Percentiles rank a stretch among this genome's conserved stretches.
Conservation (phyloP, 2,888 invertebrate genomes). For the Orthosia incerta region DNA sequence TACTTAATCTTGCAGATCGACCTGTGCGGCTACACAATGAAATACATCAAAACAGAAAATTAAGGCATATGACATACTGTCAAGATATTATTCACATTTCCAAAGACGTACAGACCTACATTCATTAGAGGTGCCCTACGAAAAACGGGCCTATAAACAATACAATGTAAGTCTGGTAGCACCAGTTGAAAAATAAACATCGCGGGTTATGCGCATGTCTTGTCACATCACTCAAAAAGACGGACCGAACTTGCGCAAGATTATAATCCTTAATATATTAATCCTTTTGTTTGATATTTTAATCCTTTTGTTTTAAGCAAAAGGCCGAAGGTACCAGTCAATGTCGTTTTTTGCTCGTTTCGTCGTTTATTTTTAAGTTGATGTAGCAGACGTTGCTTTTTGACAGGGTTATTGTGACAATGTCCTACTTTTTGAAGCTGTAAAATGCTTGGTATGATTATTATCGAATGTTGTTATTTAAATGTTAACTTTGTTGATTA, state of each 20-base stretch:
- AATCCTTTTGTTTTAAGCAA: slow-evolving; percentile 40
- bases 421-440: slow-evolving; percentile 21
- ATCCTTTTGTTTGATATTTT: slow-evolving; percentile 39
- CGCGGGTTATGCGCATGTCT: slow-evolving; percentile 1
- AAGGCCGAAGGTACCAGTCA: slow-evolving; percentile 31
- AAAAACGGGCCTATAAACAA: too few relatives aligned
- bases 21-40: too few relatives aligned
- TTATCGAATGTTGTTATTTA: background rate
- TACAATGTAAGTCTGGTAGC: background rate
- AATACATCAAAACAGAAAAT: too few relatives aligned
- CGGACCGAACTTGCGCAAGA: slow-evolving; percentile 15
- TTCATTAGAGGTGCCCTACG: too few relatives aligned
- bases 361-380: slow-evolving; percentile 12
- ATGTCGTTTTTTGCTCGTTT: slow-evolving; percentile 44
- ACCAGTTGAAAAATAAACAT: slow-evolving; percentile 24
- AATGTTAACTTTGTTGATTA: background rate
- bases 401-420: slow-evolving; percentile 20
- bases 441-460: background rate
- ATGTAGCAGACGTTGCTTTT: slow-evolving; percentile 21
- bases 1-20: too few relatives aligned
- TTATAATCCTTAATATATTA: slow-evolving; percentile 7
- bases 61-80: too few relatives aligned
- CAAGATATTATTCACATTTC: too few relatives aligned
- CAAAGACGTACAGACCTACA: too few relatives aligned
- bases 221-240: slow-evolving; percentile 13